Evolutionary conservation across 2,797 vertebrate genomes (phyloP).

Genomic region (Sebastes cheni): DNA sequence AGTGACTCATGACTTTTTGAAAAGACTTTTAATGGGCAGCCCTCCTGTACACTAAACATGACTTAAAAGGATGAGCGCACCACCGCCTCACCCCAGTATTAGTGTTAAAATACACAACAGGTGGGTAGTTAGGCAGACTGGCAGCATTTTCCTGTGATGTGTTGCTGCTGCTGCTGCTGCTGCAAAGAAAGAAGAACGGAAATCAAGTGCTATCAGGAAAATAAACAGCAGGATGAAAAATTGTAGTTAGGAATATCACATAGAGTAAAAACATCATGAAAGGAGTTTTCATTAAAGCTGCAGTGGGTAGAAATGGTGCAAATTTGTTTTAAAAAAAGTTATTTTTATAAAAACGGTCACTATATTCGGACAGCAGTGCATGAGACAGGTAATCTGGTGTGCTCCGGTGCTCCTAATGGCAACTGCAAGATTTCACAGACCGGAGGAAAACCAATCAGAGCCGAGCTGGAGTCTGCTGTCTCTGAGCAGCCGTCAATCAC

Average conservation of each 20-base stretch:
- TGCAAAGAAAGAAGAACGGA: constrained; percentile 48
- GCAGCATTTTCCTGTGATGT: constrained; percentile 59
- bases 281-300: not conserved
- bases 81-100: constrained; percentile 69
- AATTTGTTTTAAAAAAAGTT: not conserved
- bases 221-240: constrained; percentile 26
- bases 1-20: constrained; percentile 85
- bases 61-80: constrained; percentile 74
- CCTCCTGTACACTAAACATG: constrained; percentile 77
- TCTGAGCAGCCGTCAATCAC: too few relatives aligned
- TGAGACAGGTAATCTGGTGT: too few relatives aligned
- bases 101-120: constrained; percentile 77
- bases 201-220: constrained; percentile 32
- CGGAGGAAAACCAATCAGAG: too few relatives aligned
- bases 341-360: too few relatives aligned
- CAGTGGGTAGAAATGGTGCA: not conserved
- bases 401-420: too few relatives aligned
- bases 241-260: not conserved
- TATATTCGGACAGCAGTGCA: too few relatives aligned
- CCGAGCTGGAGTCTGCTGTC: too few relatives aligned
- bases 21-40: constrained; percentile 77
- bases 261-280: not conserved
- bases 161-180: constrained; percentile 60
- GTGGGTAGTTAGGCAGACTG: constrained; percentile 68
- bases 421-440: too few relatives aligned